These are phyloP conservation scores for Neodiprion lecontei DNA, from an alignment of 1,140 invertebrate species.

Conservation along the genomic window DNA sequence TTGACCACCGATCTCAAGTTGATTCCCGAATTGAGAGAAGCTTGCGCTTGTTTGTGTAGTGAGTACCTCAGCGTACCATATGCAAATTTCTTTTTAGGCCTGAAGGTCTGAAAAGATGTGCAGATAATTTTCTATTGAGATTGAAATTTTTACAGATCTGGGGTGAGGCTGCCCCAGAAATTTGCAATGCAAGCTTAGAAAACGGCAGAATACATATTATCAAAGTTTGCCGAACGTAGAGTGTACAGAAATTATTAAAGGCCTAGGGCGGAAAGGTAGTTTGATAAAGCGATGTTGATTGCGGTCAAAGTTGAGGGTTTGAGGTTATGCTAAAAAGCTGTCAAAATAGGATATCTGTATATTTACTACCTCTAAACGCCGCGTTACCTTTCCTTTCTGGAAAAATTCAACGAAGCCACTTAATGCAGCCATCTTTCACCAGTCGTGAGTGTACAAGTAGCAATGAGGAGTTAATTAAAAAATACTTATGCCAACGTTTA, in stretches of 20 bases:
- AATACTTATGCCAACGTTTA: no score
- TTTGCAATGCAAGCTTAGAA: slow-evolving; percentile 15
- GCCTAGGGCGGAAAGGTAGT: background rate
- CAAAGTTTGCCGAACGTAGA: slow-evolving; percentile 8
- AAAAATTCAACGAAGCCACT: slow-evolving; percentile 82
- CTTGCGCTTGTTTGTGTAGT: slow-evolving; percentile 92
- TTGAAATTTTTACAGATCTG: no score
- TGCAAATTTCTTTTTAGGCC: slow-evolving; percentile 90
- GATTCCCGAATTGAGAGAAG: slow-evolving; percentile 92
- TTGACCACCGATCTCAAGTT: slow-evolving; percentile 87
- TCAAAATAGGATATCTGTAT: background rate
- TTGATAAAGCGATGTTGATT: no score
- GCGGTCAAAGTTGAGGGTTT: background rate
- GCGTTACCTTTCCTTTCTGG: slow-evolving; percentile 78
- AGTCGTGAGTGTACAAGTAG: background rate
- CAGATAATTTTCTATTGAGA: no score
- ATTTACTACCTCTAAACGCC: background rate
- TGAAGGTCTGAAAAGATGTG: slow-evolving; percentile 74
- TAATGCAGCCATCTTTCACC: slow-evolving; percentile 57
- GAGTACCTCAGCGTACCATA: slow-evolving; percentile 91
- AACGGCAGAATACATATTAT: slow-evolving; percentile 22
- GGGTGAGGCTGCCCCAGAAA: background rate
- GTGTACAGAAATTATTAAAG: background rate
- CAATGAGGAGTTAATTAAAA: no score
- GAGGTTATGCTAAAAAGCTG: slow-evolving; percentile 10